phyloP scores from a whole-genome alignment of 2,113 vertebrate species.

The Pungitius pungitius region DNA sequence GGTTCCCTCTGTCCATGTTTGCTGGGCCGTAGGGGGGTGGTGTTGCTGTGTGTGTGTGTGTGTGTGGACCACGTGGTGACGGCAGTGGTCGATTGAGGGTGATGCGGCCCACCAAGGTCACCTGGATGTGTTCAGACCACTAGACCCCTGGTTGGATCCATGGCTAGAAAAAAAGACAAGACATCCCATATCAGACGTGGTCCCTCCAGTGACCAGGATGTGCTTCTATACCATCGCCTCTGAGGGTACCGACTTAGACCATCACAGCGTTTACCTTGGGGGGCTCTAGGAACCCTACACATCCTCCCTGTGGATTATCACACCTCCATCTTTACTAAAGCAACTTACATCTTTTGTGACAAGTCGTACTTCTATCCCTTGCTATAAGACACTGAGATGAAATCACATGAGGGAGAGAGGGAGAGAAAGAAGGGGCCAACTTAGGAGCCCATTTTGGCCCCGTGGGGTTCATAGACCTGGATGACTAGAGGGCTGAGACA shows the following conservation, averaged over 20 bases:
- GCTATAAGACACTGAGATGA: not conserved
- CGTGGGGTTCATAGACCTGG: not conserved
- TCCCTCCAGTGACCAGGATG: not conserved
- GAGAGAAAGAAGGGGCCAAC: no score
- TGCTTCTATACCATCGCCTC: not conserved
- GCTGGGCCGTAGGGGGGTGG: slow-evolving; percentile 4
- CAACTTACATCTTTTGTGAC: not conserved
- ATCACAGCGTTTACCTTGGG: not conserved
- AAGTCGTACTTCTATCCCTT: not conserved
- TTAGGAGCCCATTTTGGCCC: not conserved
- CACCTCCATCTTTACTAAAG: not conserved
- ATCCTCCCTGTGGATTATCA: not conserved
- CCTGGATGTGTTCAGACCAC: slow-evolving; percentile 39
- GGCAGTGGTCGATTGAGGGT: not conserved
- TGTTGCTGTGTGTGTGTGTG: not conserved
- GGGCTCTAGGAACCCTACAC: not conserved
- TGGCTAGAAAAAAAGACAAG: slow-evolving; percentile 39
- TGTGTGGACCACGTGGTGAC: no score
- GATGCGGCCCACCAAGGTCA: slow-evolving; percentile 30
- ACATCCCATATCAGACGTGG: not conserved
- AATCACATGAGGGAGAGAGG: not conserved
- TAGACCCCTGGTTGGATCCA: slow-evolving; percentile 40
- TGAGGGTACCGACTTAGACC: not conserved
- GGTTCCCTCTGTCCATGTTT: slow-evolving; percentile 85
- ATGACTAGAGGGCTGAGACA: not conserved